phyloP scores from a whole-genome alignment of 1,140 invertebrate genomes.

The Hylaeus volcanicus region DNA sequence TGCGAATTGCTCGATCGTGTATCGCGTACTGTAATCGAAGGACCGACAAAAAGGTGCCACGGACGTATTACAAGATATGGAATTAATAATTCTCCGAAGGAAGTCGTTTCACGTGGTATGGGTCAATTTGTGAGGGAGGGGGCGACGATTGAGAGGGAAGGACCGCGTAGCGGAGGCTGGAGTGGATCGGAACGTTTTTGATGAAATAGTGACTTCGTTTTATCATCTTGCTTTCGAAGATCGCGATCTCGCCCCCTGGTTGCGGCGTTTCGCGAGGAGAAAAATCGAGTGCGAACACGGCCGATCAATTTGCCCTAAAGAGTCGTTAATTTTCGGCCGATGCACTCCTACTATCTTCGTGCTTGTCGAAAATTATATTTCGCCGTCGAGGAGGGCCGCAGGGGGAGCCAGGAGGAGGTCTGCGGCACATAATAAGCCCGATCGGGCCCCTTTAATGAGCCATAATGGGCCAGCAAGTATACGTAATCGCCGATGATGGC shows the following conservation, averaged over 20 bases:
- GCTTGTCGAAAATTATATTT: conserved; percentile 76
- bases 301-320: conserved; percentile 78
- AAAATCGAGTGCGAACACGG: conserved; percentile 77
- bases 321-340: conserved; percentile 74
- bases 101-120: no score
- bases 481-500: conserved; percentile 74
- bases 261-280: conserved; percentile 44
- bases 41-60: not conserved
- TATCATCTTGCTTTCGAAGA: no score
- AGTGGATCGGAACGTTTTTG: no score
- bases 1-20: not conserved
- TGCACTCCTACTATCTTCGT: conserved; percentile 62
- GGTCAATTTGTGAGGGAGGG: no score
- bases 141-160: no score
- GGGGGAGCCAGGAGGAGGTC: conserved; percentile 41
- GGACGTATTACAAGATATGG: no score
- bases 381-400: conserved; percentile 45
- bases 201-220: no score
- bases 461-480: conserved; percentile 78
- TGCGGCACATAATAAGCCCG: conserved; percentile 75
- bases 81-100: not conserved
- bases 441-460: conserved; percentile 78
- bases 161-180: no score
- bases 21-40: not conserved
- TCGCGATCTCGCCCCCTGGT: no score